These are phyloP conservation scores for Eupithecia subfuscata DNA, from an alignment of 2,888 invertebrate species.

Conservation along the genomic window DNA sequence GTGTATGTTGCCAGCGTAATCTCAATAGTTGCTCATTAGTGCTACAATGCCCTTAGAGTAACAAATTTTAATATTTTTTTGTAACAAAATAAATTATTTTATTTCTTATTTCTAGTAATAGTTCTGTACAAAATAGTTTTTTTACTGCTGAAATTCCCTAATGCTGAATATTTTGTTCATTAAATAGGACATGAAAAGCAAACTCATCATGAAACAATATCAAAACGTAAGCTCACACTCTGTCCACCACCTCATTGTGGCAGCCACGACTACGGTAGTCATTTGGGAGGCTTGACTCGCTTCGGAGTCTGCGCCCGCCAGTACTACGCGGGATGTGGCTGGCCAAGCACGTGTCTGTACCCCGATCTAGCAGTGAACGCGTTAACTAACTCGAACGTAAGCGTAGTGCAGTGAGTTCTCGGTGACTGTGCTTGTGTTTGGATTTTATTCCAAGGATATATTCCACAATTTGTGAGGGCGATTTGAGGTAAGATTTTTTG, in stretches of 20 bases:
- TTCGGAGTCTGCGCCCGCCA: conserved; percentile 79
- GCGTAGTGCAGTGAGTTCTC: conserved; percentile 2
- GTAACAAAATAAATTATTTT: neutral
- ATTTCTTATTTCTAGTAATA: neutral
- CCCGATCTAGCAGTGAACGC: neutral
- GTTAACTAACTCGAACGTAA: neutral
- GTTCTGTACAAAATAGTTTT: neutral
- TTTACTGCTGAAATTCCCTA: neutral
- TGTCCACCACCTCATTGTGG: conserved; percentile 12
- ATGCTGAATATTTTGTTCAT: neutral
- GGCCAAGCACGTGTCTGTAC: conserved; percentile 50
- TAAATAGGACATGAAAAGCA: neutral
- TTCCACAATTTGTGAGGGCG: neutral
- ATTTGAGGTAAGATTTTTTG: neutral
- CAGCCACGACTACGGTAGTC: conserved; percentile 47
- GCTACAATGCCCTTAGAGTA: neutral
- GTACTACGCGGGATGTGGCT: conserved; percentile 61
- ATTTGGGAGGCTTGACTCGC: conserved; percentile 63
- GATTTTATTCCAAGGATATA: conserved; percentile 1
- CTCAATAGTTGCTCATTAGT: neutral
- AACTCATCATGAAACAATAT: neutral
- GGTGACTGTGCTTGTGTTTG: conserved; percentile 10
- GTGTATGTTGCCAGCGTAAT: neutral
- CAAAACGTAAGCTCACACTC: neutral
- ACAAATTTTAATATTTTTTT: neutral